phyloP scores from a whole-genome alignment of 2,113 vertebrate species.

The Epinephelus moara region DNA sequence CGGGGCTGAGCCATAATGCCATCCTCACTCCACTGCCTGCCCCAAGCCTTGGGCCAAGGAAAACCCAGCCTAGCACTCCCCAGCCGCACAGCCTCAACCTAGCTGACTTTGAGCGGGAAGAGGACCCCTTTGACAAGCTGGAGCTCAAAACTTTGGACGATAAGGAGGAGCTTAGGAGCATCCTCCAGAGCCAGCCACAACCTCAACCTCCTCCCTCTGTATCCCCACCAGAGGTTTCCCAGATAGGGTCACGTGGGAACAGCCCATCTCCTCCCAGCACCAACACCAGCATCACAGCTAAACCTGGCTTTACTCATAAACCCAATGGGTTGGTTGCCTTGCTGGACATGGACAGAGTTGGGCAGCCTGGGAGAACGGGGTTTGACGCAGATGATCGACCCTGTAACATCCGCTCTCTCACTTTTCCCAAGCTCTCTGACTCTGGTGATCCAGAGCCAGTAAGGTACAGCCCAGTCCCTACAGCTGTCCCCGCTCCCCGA shows the following conservation, averaged over 20 bases:
- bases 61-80: conserved; percentile 86
- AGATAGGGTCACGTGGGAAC: conserved; percentile 72
- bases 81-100: conserved; percentile 91
- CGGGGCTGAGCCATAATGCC: conserved; percentile 92
- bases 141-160: conserved; percentile 98
- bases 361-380: conserved; percentile 77
- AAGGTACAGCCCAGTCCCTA: conserved; percentile 50
- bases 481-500: conserved; percentile 65
- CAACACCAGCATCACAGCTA: conserved; percentile 72
- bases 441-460: conserved; percentile 83
- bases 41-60: conserved; percentile 87
- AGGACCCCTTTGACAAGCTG: conserved; percentile 97
- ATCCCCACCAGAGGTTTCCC: conserved; percentile 72
- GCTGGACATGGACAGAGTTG: conserved; percentile 89
- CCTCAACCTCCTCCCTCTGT: conserved; percentile 65
- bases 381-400: conserved; percentile 82
- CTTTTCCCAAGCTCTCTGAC: conserved; percentile 95
- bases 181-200: conserved; percentile 89
- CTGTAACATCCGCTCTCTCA: conserved; percentile 96
- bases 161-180: conserved; percentile 93
- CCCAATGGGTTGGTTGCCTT: conserved; percentile 94
- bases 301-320: conserved; percentile 88
- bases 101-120: conserved; percentile 97
- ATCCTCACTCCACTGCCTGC: conserved; percentile 97
- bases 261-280: conserved; percentile 77